phyloP scores from a whole-genome alignment of 1,140 invertebrate genomes.

The Drosophila parvula region DNA sequence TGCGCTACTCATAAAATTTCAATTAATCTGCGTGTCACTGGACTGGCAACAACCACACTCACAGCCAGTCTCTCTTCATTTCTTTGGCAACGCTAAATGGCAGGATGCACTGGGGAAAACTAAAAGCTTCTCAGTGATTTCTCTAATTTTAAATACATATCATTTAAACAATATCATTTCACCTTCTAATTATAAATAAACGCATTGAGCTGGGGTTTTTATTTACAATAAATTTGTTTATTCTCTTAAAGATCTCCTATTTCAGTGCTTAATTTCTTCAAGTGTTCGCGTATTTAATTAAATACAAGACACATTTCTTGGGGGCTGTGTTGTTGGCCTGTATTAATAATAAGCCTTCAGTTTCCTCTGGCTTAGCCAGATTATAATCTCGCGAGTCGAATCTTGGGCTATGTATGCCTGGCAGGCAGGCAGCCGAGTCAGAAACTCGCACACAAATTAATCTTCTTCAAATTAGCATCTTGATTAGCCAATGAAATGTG shows the following conservation, averaged over 20 bases:
- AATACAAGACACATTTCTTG: constrained; percentile 56
- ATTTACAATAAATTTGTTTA: background rate
- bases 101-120: constrained; percentile 8
- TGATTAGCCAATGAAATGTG: constrained; percentile 83
- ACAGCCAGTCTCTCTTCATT: constrained; percentile 5
- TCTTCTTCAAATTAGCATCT: constrained; percentile 84
- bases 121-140: background rate
- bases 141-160: too few relatives aligned
- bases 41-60: constrained; percentile 21
- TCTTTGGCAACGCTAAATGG: constrained; percentile 40
- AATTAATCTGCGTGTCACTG: constrained; percentile 81
- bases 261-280: background rate
- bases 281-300: constrained; percentile 66
- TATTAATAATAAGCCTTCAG: constrained; percentile 71
- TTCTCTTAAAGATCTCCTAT: background rate
- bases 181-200: too few relatives aligned
- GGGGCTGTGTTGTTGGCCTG: constrained; percentile 40
- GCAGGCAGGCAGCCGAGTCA: constrained; percentile 29
- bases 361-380: constrained; percentile 62
- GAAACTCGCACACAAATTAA: constrained; percentile 77
- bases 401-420: constrained; percentile 53
- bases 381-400: constrained; percentile 52
- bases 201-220: too few relatives aligned
- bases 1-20: constrained; percentile 83
- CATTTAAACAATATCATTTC: too few relatives aligned